phyloP scores from a whole-genome alignment of 2,888 invertebrate genomes.

The Ophonus ardosiacus region DNA sequence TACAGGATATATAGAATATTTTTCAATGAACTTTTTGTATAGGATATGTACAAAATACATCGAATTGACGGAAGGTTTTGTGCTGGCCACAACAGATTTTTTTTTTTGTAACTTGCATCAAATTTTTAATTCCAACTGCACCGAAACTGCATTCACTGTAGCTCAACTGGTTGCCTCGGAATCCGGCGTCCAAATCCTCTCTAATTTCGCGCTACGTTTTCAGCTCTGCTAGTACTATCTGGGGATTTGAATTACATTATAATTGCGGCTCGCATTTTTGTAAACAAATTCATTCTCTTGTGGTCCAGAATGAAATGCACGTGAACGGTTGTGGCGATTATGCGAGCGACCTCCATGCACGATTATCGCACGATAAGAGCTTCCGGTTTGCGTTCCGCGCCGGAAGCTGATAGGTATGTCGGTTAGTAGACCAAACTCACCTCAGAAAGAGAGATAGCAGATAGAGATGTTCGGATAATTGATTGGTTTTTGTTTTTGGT shows the following conservation, averaged over 20 bases:
- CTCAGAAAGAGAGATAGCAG: not conserved
- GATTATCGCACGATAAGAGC: slow-evolving; percentile 43
- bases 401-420: slow-evolving; percentile 44
- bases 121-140: too few relatives aligned
- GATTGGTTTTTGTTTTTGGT: slow-evolving; percentile 8
- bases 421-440: slow-evolving; percentile 46
- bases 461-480: not conserved
- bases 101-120: too few relatives aligned
- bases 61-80: too few relatives aligned
- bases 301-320: not conserved
- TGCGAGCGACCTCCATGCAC: slow-evolving; percentile 31
- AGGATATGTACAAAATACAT: too few relatives aligned
- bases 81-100: too few relatives aligned
- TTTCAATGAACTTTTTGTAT: too few relatives aligned
- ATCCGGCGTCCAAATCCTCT: slow-evolving; percentile 5
- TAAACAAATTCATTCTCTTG: slow-evolving; percentile 4
- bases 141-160: not conserved
- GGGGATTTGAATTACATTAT: slow-evolving; percentile 16
- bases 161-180: slow-evolving; percentile 12
- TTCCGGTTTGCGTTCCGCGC: slow-evolving; percentile 45
- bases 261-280: slow-evolving; percentile 5
- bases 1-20: too few relatives aligned
- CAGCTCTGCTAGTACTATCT: not conserved
- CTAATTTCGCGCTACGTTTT: slow-evolving; percentile 11
- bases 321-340: slow-evolving; percentile 18